Conservation (phyloP, 2,888 invertebrate genomes). For the Ophion obscuratus region DNA sequence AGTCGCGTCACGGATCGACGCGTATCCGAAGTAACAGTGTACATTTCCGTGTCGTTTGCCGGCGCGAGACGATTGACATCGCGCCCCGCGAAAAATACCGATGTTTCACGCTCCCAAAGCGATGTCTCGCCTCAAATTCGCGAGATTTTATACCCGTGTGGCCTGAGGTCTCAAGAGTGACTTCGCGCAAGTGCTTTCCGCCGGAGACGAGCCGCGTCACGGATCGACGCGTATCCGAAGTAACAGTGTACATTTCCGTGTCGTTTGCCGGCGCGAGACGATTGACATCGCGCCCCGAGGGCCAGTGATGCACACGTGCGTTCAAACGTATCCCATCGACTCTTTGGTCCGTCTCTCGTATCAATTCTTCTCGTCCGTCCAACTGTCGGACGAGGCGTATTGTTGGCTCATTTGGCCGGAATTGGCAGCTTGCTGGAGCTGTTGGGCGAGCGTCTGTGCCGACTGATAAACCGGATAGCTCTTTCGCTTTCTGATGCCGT, state of each 20-base stretch:
- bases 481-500: constrained; percentile 88
- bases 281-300: no score
- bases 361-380: constrained; percentile 79
- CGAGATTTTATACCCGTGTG: no score
- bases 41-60: not conserved
- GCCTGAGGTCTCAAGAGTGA: no score
- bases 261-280: not conserved
- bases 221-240: not conserved
- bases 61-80: no score
- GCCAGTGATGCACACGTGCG: no score
- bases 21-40: not conserved
- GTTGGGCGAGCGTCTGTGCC: constrained; percentile 74
- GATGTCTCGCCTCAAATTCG: no score
- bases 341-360: constrained; percentile 52
- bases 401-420: constrained; percentile 72
- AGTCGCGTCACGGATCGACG: not conserved
- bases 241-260: not conserved
- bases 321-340: constrained; percentile 43
- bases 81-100: no score
- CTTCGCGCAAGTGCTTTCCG: not conserved
- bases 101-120: no score
- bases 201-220: not conserved
- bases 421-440: constrained; percentile 70
- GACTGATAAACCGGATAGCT: constrained; percentile 82
- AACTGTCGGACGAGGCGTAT: constrained; percentile 74